Evolutionary conservation across 2,113 vertebrate species (phyloP).

Genomic region (zebrafish (Danio rerio)): DNA sequence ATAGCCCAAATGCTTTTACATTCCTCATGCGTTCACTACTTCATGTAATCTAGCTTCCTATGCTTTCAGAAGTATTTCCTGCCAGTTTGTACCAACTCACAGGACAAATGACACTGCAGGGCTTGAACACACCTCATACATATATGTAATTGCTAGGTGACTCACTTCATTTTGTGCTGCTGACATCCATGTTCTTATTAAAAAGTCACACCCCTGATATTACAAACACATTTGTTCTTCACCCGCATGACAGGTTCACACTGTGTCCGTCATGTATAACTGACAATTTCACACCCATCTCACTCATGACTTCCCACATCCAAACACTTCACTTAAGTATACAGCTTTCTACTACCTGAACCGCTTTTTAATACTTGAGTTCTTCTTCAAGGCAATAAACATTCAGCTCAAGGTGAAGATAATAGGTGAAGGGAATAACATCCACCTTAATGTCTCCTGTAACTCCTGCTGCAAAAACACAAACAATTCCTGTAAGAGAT

Average conservation of each 20-base stretch:
- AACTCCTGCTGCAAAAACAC: neutral
- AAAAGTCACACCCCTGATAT: conserved; percentile 6
- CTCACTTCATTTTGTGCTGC: neutral
- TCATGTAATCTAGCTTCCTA: neutral
- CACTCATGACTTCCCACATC: neutral
- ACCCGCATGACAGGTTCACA: neutral
- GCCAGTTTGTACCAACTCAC: neutral
- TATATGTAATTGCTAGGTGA: neutral
- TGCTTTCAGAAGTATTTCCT: neutral
- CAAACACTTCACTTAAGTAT: neutral
- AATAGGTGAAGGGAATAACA: neutral
- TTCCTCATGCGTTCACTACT: neutral
- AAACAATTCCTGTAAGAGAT: conserved; percentile 17
- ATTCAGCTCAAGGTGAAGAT: neutral
- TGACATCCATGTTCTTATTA: conserved; percentile 9
- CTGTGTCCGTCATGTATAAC: neutral
- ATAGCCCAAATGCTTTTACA: neutral
- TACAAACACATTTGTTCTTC: neutral
- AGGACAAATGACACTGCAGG: neutral
- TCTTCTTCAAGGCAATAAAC: neutral
- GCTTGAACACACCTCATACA: neutral
- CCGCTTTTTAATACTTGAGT: neutral
- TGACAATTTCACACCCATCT: conserved; percentile 9
- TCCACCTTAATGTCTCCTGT: neutral
- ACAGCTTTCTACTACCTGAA: neutral